Conservation (phyloP, 2,113 vertebrate genomes). For the Entosphenus tridentatus region DNA sequence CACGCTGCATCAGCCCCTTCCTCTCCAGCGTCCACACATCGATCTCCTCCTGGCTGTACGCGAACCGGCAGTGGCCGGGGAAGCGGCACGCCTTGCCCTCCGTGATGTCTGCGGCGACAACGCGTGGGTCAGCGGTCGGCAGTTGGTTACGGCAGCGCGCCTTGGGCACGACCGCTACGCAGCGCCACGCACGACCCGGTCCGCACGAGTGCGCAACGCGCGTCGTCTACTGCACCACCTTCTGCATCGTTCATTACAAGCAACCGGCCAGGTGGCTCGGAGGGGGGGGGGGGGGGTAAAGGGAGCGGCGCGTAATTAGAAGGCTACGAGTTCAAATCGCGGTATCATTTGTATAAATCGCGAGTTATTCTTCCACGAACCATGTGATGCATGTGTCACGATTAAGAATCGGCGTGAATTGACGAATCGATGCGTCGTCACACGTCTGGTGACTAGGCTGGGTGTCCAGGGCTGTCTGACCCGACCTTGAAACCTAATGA, state of each 20-base stretch:
- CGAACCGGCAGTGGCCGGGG: slow-evolving; percentile 77
- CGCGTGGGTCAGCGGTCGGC: not conserved
- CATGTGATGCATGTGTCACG: too few species aligned
- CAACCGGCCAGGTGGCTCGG: not conserved
- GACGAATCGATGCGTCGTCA: too few species aligned
- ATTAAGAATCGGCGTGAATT: too few species aligned
- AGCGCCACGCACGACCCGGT: not conserved
- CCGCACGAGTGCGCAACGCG: not conserved
- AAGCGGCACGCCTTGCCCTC: slow-evolving; percentile 66
- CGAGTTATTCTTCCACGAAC: too few species aligned
- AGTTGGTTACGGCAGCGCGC: not conserved
- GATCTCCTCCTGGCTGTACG: slow-evolving; percentile 91
- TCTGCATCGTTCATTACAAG: not conserved
- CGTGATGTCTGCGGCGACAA: slow-evolving; percentile 38
- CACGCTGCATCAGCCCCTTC: slow-evolving; percentile 69
- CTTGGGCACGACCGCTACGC: not conserved
- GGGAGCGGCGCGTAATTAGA: too few species aligned
- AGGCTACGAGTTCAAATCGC: too few species aligned
- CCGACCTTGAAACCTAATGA: too few species aligned
- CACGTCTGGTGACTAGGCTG: too few species aligned
- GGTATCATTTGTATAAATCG: too few species aligned
- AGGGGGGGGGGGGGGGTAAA: not conserved
- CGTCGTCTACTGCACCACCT: not conserved
- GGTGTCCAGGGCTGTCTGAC: too few species aligned
- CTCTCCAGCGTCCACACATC: slow-evolving; percentile 85